Evolutionary conservation across 2,888 invertebrate genomes (phyloP), one percentile per base, ranked within the genome.

Genomic region (Eulithis testata): DNA sequence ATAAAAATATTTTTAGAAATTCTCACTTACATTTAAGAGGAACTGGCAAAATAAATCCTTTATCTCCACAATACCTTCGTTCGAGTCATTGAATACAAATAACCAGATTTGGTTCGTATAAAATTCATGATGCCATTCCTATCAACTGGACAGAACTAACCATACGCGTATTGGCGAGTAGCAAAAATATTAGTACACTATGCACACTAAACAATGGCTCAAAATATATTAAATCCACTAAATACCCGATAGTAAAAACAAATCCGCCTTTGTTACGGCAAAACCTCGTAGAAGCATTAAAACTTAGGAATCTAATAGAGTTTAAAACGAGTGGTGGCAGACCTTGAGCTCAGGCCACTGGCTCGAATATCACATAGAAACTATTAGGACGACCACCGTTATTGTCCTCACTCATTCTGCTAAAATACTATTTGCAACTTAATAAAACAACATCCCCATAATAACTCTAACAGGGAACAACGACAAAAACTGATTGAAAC

Each of bases 1-100:
- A 88, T 83, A 90, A 78, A 82, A 91, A 92, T 91, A 91, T 91
- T 90, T 90, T 89, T 86, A 91, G 90, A 91, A 91, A 92, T 90
- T 92, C 91, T 91, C 90, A 91, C 92, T 93, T 93, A 92, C 86
- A 89, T 86, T 88, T 89, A 91, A 89, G 89, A 93, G 93, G 93
- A 93, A 93, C 93, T 92, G 93, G 93, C 91, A 90, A 92, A 91
- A 92, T 85, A 91, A 92, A 92, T 91, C 89, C 89, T 90, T 90
- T 89, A 89, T 88, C 73, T 78, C 81, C 85, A 80, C 71, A 66
- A 69, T 73, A 68, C 71, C 69, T 73, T 79, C 74, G 81, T 67
- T 79, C 75, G 82, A 84, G 76, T 75, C 82, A 82, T 81, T 82
- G 82, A 80, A 85, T 61, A 65, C 65, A 84, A 84, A 83, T 85